phyloP scores from a whole-genome alignment of 2,888 invertebrate genomes.

The Drosophila affinis region DNA sequence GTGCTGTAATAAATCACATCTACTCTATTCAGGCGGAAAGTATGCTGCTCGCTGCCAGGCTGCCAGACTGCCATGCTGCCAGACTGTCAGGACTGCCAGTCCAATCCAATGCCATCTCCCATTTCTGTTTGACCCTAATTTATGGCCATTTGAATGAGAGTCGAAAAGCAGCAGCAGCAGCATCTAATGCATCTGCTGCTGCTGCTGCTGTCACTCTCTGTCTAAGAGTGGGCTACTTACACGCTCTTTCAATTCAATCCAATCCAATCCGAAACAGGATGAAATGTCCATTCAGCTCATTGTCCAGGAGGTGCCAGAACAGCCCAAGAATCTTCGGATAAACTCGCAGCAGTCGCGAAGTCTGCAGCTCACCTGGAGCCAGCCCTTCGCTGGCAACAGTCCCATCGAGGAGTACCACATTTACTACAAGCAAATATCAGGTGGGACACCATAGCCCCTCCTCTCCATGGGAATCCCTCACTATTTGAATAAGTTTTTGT shows the following conservation, averaged over 20 bases:
- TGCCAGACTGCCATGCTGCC: too few species aligned
- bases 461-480: background rate
- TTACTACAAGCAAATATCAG: constrained; percentile 93
- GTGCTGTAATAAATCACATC: constrained; percentile 18
- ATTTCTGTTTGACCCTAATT: constrained; percentile 69
- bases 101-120: constrained; percentile 21
- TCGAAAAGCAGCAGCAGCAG: constrained; percentile 29
- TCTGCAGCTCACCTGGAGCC: constrained; percentile 94
- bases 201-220: constrained; percentile 21
- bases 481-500: background rate
- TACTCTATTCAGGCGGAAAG: background rate
- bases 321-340: constrained; percentile 93
- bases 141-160: constrained; percentile 73
- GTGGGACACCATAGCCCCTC: constrained; percentile 50
- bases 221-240: background rate
- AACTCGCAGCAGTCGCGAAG: constrained; percentile 93
- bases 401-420: constrained; percentile 94
- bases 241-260: background rate
- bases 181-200: constrained; percentile 25
- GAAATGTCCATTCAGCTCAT: constrained; percentile 95
- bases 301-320: constrained; percentile 95
- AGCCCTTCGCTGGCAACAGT: constrained; percentile 94
- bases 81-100: constrained; percentile 30
- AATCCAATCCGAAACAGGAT: constrained; percentile 84
- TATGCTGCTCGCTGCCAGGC: too few species aligned